Base-by-base conservation (phyloP, 1,140 invertebrate species). In the Drosophila nannoptera region DNA sequence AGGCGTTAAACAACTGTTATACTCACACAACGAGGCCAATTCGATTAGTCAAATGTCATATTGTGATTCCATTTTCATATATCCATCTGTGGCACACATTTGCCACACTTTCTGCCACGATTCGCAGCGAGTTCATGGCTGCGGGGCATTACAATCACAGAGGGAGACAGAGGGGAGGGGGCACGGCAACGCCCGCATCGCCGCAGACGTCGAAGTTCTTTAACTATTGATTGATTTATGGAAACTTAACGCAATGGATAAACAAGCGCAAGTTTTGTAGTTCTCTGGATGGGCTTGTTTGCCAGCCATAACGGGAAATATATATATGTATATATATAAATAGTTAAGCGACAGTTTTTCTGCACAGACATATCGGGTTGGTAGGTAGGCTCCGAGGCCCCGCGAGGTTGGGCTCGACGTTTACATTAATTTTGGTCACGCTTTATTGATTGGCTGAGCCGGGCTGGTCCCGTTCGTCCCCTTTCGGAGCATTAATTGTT, bases 391-490 rank as follows among this genome's bases (percentile, higher is more conserved):
- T n/a, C n/a, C n/a, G n/a, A n/a, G n/a, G 53, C 43, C 5, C 2
- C 7, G 16, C 22, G 22, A 22, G 4, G 8, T 4, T 0, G 16
- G 22, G 12, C 35, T n/a, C 53, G 59, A 64, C 49, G 76, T 75
- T 80, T 72, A 50, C 74, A 86, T 84, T 81, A 77, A 86, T 86
- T 54, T 59, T 63, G 76, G 74, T 86, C 77, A 81, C 59, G 81
- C 46, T 86, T 86, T 72, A 84, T 86, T 74, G 81, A 78, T 77
- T 69, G 48, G 64, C 55, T 22, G 35, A 54, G 32, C 35, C 35
- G 14, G 73, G 66, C 52, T 55, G 48, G 48, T 55, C 38, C 33
- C n/a, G 49, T 9, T 36, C 16, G 33, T 16, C n/a, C 53, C 48
- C 35, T 38, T 36, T 31, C 4, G 33, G 12, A 31, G 53, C 61